Conservation (phyloP, 2,113 vertebrate genomes). For the Lucifuga dentata region DNA sequence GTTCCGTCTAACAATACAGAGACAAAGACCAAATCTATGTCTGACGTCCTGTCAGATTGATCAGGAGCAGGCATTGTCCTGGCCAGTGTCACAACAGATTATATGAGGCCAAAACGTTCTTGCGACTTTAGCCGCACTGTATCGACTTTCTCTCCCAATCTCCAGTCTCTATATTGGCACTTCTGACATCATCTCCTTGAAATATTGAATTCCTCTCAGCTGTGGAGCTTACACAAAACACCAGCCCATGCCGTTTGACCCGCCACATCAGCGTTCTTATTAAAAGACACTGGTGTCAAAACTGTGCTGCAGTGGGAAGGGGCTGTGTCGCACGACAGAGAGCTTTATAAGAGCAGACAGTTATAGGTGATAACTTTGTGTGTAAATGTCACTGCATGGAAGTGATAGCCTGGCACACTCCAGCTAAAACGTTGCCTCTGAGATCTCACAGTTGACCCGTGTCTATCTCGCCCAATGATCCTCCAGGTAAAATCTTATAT, state of each 20-base stretch:
- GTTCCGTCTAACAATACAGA: constrained; percentile 54
- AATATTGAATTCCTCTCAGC: constrained; percentile 83
- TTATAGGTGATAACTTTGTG: constrained; percentile 42
- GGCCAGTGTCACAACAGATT: constrained; percentile 78
- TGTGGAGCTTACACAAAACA: constrained; percentile 72
- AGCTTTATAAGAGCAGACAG: constrained; percentile 26
- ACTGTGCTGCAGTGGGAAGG: constrained; percentile 25
- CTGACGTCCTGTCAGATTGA: constrained; percentile 70
- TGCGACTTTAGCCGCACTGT: constrained; percentile 72
- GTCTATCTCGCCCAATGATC: constrained; percentile 36
- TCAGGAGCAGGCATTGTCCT: constrained; percentile 64
- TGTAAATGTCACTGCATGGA: constrained; percentile 17
- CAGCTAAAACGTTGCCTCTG: background rate
- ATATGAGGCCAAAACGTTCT: constrained; percentile 75
- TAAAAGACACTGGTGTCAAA: constrained; percentile 69
- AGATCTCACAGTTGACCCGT: constrained; percentile 33
- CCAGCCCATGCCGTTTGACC: constrained; percentile 45
- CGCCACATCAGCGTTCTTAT: constrained; percentile 69
- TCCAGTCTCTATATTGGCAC: constrained; percentile 78
- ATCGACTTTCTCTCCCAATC: constrained; percentile 79
- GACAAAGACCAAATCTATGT: constrained; percentile 58
- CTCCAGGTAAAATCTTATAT: constrained; percentile 55
- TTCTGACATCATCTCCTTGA: constrained; percentile 85
- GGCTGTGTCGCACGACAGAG: background rate
- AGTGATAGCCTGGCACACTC: background rate